Evolutionary conservation across 53 echinoderm and acorn worm species (phyloP).

Genomic region (Pentamera pediparva): DNA sequence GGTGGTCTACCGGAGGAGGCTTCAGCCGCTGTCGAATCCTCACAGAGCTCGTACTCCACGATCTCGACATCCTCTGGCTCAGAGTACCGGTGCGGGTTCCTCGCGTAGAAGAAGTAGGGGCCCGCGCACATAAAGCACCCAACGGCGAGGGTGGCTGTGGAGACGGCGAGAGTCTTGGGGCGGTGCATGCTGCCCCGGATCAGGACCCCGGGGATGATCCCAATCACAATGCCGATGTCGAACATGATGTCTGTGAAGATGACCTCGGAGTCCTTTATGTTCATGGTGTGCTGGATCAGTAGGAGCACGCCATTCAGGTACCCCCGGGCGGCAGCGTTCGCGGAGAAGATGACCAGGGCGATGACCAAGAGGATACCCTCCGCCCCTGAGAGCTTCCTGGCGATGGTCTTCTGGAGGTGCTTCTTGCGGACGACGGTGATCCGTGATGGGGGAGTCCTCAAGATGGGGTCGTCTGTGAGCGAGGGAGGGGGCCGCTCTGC

Average conservation of each 20-base stretch:
- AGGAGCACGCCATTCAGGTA: constrained; percentile 64
- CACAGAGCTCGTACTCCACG: constrained; percentile 10
- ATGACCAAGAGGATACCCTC: constrained; percentile 8
- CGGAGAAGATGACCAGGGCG: constrained; percentile 42
- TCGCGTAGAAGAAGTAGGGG: constrained; percentile 56
- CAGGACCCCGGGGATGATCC: constrained; percentile 30
- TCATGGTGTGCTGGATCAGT: constrained; percentile 58
- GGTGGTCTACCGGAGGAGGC: neutral
- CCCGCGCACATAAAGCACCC: constrained; percentile 66
- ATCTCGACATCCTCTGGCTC: neutral
- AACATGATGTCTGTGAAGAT: constrained; percentile 56
- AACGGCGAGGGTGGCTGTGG: constrained; percentile 52
- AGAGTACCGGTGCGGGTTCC: constrained; percentile 1
- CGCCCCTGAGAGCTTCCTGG: neutral
- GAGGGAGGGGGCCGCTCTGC: neutral
- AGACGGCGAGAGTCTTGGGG: constrained; percentile 49
- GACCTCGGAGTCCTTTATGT: constrained; percentile 56
- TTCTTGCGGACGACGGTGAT: constrained; percentile 12
- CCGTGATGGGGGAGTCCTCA: constrained; percentile 10
- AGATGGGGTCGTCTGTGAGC: constrained; percentile 8
- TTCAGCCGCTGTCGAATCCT: neutral
- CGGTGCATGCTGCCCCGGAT: constrained; percentile 50
- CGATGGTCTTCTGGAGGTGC: neutral
- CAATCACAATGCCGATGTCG: constrained; percentile 61
- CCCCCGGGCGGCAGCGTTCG: constrained; percentile 59